Base-by-base conservation (phyloP, 2,888 invertebrate species). In the Cerceris ruficornis region DNA sequence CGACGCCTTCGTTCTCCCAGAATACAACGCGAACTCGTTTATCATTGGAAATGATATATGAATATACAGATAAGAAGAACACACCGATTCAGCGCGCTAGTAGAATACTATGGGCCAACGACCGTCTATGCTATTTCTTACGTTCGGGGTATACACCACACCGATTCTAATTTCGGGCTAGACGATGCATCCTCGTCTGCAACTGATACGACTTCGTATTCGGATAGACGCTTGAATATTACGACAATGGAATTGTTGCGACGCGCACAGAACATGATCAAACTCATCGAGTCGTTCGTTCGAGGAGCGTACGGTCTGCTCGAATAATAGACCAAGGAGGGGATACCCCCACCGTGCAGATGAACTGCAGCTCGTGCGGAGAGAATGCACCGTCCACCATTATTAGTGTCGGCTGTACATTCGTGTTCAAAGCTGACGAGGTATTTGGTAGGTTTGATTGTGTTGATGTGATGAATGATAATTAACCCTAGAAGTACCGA, bases 21-120 rank as follows among this genome's bases (percentile, higher is more conserved):
- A 73, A 41, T 59, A 43, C 49, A 28, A 65, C 55, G 54, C 43
- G n/a, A 65, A 69, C 68, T 77, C 69, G 60, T 76, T 76, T 76
- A 60, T 76, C 69, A 74, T 42, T 46, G 15, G 42, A 28, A 73
- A 50, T 50, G 68, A 68, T 50, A 39, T 49, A 69, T 62, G 57
- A 39, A 52, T 68, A 57, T 49, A 49, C 41, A 43, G 54, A 17
- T 11, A 50, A 13, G 28, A 69, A 73, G 57, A 69, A 73, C 46
- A 62, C 42, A 54, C 14, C 15, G 55, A 54, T 8, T 14, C 8
- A 55, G 71, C 41, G 15, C 9, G 55, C 8, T 39, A 57, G 28
- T 39, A n/a, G 41, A 28, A 49, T 39, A 42, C n/a, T 52, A 66
- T 17, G 55, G 41, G 15, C 43, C 49, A 54, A 46, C 54, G 66